phyloP scores from a whole-genome alignment of 1,140 invertebrate species.

The Tetramorium simillimum region DNA sequence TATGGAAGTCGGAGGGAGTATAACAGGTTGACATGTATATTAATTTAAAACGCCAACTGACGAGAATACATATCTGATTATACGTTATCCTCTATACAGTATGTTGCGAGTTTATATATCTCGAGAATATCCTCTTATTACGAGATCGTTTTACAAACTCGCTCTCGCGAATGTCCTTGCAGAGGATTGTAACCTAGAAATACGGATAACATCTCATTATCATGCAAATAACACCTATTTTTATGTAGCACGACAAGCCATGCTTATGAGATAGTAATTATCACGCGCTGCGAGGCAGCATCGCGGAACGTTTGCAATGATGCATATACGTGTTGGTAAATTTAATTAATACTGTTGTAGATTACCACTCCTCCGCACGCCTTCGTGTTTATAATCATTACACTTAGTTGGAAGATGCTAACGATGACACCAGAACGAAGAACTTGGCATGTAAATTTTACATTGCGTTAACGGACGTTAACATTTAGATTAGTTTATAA shows the following conservation, averaged over 20 bases:
- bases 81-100: neutral
- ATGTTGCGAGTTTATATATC: neutral
- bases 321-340: neutral
- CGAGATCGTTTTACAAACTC: neutral
- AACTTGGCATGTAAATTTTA: conserved; percentile 46
- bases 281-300: conserved; percentile 29
- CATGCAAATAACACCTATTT: conserved; percentile 39
- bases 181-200: conserved; percentile 17
- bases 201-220: conserved; percentile 50
- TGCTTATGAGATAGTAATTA: conserved; percentile 52
- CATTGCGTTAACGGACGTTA: conserved; percentile 23
- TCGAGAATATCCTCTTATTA: conserved; percentile 16
- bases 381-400: conserved; percentile 40
- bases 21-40: neutral
- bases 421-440: neutral
- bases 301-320: conserved; percentile 30
- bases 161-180: neutral
- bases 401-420: conserved; percentile 21
- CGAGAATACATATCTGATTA: neutral
- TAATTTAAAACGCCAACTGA: neutral
- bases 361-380: conserved; percentile 25
- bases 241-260: conserved; percentile 1
- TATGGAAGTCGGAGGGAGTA: neutral
- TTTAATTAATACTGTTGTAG: conserved; percentile 67
- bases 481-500: neutral